phyloP scores from a whole-genome alignment of 2,797 vertebrate genomes.

The Iguana delicatissima region DNA sequence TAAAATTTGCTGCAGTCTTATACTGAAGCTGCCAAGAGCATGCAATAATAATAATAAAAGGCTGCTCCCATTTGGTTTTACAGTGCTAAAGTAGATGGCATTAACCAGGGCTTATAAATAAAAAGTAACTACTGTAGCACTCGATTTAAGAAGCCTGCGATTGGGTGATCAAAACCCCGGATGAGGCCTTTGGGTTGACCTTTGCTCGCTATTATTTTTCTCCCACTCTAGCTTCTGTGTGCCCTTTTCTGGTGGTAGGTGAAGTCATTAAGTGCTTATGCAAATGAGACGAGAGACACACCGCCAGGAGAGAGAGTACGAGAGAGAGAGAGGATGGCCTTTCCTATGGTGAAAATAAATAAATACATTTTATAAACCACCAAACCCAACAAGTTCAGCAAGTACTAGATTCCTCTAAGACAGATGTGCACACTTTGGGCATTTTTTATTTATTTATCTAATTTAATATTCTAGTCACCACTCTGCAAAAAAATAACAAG shows the following conservation, averaged over 20 bases:
- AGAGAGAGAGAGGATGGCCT: background rate
- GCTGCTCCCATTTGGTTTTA: conserved; percentile 44
- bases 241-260: background rate
- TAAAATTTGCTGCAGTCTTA: conserved; percentile 66
- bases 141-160: background rate
- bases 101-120: conserved; percentile 30
- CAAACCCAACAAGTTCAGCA: background rate
- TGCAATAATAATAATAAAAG: conserved; percentile 35
- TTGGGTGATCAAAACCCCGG: conserved; percentile 13
- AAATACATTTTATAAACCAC: background rate
- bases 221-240: fast-evolving
- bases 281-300: conserved; percentile 32
- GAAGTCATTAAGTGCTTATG: conserved; percentile 51
- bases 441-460: background rate
- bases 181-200: conserved; percentile 16
- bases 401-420: fast-evolving
- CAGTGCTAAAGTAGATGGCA: conserved; percentile 56
- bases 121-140: fast-evolving
- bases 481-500: no score
- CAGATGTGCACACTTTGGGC: background rate
- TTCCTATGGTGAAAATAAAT: background rate
- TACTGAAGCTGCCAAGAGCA: conserved; percentile 58
- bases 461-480: no score
- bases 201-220: background rate
- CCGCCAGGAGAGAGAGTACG: no score